Percentiles rank a stretch among this genome's conserved stretches.
Conservation (phyloP, 2,888 invertebrate genomes). For the Agonopterix subpropinquella region DNA sequence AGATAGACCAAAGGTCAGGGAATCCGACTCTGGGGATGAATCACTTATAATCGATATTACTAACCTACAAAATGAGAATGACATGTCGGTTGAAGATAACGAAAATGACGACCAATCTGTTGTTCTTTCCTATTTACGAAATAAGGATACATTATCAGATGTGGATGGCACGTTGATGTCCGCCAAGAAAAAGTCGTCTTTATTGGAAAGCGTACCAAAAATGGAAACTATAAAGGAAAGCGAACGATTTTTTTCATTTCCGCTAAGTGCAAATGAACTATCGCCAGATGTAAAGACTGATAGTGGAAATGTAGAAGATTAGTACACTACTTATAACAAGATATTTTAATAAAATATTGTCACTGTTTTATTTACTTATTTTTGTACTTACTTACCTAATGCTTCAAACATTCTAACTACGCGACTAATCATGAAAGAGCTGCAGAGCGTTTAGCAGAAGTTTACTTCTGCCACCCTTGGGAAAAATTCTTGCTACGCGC, state of each 20-base stretch:
- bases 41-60: conserved; percentile 36
- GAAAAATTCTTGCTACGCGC: no score
- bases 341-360: no score
- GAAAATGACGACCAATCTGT: conserved; percentile 30
- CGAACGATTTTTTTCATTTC: conserved; percentile 29
- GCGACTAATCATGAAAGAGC: no score
- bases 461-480: no score
- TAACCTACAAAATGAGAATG: conserved; percentile 44
- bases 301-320: no score
- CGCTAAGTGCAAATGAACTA: conserved; percentile 15
- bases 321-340: no score
- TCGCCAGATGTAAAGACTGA: neutral
- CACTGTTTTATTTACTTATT: no score
- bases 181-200: conserved; percentile 36
- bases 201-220: conserved; percentile 42
- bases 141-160: conserved; percentile 28
- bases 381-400: no score
- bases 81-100: conserved; percentile 23
- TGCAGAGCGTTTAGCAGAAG: no score
- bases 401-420: no score
- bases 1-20: conserved; percentile 18
- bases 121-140: conserved; percentile 40
- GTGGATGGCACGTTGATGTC: conserved; percentile 26
- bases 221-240: conserved; percentile 51
- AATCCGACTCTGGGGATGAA: conserved; percentile 33